Evolutionary conservation across 2,113 vertebrate genomes (phyloP).

Genomic region (Aix galericulata): DNA sequence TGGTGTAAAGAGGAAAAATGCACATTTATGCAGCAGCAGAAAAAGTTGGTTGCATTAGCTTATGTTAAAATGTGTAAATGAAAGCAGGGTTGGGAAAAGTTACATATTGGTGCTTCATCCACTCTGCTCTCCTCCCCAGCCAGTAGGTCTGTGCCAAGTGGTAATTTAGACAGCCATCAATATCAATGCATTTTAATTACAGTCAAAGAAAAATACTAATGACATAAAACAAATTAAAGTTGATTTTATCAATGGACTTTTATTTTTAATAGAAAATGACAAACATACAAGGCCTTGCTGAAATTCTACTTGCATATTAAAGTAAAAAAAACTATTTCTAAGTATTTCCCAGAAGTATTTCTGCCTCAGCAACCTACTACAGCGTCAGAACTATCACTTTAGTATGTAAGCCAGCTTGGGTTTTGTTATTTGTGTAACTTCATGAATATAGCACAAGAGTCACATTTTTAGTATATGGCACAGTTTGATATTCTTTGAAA

Average conservation of each 20-base stretch:
- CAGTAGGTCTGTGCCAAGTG: background rate
- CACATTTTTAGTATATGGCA: background rate
- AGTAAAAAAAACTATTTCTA: slow-evolving; percentile 24
- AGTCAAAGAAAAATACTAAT: background rate
- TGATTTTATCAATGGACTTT: background rate
- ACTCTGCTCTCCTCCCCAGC: background rate
- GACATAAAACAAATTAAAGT: background rate
- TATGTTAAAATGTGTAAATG: background rate
- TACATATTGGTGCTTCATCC: background rate
- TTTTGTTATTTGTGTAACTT: background rate
- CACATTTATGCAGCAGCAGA: background rate
- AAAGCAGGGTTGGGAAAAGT: background rate
- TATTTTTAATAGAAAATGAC: background rate
- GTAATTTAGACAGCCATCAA: background rate
- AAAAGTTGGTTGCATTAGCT: background rate
- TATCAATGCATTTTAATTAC: slow-evolving; percentile 2
- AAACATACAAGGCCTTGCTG: background rate
- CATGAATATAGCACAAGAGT: background rate
- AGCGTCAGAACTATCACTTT: background rate
- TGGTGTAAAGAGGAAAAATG: background rate
- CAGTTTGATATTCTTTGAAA: background rate
- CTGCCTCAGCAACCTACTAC: background rate
- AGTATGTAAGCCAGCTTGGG: background rate
- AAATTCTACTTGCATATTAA: background rate
- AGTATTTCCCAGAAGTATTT: background rate